phyloP scores from a whole-genome alignment of 2,888 invertebrate species.

The Harpalus rubripes region DNA sequence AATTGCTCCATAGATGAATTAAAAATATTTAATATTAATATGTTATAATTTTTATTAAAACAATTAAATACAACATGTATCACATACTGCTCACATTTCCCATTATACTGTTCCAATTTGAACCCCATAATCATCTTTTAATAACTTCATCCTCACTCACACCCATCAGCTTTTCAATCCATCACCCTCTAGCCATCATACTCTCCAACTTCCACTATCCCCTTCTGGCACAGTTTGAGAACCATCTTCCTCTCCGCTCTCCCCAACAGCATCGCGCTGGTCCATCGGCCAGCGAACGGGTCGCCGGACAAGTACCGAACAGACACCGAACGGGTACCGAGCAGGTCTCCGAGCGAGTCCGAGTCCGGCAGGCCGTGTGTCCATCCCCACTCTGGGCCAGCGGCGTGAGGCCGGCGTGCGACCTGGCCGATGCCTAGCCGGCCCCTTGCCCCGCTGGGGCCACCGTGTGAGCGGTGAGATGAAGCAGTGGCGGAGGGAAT shows the following conservation, averaged over 20 bases:
- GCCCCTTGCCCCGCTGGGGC: conserved; percentile 11
- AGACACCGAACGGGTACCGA: neutral
- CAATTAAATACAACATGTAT: neutral
- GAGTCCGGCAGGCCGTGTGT: conserved; percentile 21
- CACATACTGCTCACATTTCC: neutral
- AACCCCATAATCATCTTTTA: neutral
- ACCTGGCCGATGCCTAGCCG: conserved; percentile 26
- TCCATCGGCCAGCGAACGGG: neutral
- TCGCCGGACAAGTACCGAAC: neutral
- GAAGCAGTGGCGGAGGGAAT: neutral
- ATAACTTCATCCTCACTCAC: neutral
- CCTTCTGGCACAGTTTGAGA: neutral
- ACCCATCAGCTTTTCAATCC: neutral
- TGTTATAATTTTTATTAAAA: neutral
- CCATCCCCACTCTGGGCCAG: conserved; percentile 52
- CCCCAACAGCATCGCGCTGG: neutral
- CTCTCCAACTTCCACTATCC: neutral
- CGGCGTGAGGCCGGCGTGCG: conserved; percentile 65
- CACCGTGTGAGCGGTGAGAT: conserved; percentile 15
- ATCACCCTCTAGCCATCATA: neutral
- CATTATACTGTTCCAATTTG: neutral
- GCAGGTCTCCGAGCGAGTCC: neutral
- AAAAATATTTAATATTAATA: neutral
- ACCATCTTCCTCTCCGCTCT: neutral
- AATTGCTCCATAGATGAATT: neutral